phyloP scores from a whole-genome alignment of 2,888 invertebrate genomes.

The Rotaria macrura region DNA sequence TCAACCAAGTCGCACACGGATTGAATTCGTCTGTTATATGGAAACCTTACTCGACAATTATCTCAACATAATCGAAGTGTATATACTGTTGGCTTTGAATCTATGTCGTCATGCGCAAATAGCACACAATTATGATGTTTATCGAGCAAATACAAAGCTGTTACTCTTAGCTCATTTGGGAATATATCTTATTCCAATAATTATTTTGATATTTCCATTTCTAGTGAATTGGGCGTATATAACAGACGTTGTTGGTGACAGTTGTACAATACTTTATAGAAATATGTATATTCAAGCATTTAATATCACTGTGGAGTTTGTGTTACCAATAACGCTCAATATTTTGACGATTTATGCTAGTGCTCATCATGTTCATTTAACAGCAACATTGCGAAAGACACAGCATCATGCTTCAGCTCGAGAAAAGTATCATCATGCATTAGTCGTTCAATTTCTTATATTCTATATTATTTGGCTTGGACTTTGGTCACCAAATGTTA shows the following conservation, averaged over 20 bases:
- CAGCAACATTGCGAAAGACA: not conserved
- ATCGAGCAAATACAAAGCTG: not conserved
- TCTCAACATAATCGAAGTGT: not conserved
- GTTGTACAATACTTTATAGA: not conserved
- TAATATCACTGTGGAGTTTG: not conserved
- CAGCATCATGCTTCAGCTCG: not conserved
- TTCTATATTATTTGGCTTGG: not conserved
- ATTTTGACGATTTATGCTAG: not conserved
- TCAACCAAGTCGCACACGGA: not conserved
- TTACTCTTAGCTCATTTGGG: not conserved
- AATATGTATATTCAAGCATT: not conserved
- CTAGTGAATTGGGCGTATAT: not conserved
- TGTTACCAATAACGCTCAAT: not conserved
- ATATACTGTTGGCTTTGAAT: not conserved
- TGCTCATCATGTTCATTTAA: not conserved
- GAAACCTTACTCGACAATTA: not conserved
- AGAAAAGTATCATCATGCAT: not conserved
- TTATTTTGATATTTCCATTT: not conserved
- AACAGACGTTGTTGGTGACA: not conserved
- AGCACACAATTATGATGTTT: not conserved
- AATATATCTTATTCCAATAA: not conserved
- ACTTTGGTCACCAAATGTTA: not conserved
- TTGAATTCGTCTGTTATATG: not conserved
- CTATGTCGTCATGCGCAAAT: not conserved
- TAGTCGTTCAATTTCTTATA: not conserved